These are phyloP conservation scores for Chloromyia formosa DNA, from an alignment of 2,888 invertebrate species.

Conservation along the genomic window DNA sequence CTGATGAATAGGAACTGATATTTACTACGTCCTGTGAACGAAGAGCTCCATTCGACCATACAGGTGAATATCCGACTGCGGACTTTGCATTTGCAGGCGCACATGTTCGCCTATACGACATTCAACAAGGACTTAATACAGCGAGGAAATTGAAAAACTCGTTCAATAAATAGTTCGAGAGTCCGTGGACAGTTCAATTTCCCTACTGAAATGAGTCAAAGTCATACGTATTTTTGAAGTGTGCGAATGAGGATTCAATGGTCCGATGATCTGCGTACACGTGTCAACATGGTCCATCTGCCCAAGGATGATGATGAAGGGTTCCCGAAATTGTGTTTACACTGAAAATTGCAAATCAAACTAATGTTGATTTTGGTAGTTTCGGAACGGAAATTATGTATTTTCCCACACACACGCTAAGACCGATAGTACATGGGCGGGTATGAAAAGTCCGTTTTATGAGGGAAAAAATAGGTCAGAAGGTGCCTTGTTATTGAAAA, in stretches of 20 bases:
- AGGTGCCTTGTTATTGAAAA: no score
- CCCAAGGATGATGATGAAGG: background rate
- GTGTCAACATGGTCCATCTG: background rate
- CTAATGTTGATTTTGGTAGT: background rate
- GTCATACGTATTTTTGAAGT: background rate
- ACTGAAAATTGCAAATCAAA: background rate
- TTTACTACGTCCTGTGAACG: slow-evolving; percentile 30
- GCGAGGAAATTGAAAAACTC: slow-evolving; percentile 4
- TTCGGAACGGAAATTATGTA: background rate
- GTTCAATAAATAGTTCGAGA: background rate
- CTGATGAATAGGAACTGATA: slow-evolving; percentile 29
- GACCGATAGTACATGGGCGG: no score
- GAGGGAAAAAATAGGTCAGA: no score
- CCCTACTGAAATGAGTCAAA: background rate
- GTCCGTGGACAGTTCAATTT: background rate
- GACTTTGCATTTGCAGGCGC: background rate
- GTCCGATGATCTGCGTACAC: background rate
- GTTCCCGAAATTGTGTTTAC: background rate
- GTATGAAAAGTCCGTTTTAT: no score
- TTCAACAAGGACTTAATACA: background rate
- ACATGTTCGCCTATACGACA: background rate
- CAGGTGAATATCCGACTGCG: background rate
- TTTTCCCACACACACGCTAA: no score
- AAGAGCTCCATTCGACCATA: background rate
- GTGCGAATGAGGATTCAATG: background rate